Conservation (phyloP, 2,888 invertebrate species). For the Zhuqinia jingwanae region DNA sequence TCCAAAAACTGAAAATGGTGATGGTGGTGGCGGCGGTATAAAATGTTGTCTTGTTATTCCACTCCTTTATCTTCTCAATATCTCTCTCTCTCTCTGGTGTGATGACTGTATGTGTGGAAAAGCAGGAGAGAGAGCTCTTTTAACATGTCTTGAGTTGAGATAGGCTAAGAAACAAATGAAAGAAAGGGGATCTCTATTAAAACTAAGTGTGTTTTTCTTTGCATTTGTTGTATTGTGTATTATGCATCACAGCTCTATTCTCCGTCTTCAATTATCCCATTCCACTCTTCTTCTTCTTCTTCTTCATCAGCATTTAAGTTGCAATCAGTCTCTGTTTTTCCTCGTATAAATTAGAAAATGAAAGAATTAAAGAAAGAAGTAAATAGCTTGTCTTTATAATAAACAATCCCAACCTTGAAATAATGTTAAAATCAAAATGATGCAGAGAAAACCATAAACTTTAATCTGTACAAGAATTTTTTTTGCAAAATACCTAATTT, state of each 20-base stretch:
- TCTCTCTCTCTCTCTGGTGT: constrained; percentile 16
- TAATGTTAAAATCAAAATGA: neutral
- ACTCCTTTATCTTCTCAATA: constrained; percentile 59
- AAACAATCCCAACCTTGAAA: neutral
- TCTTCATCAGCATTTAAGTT: neutral
- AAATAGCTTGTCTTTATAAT: neutral
- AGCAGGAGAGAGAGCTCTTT: no score
- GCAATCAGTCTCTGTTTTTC: constrained; percentile 43
- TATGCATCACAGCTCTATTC: neutral
- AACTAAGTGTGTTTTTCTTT: no score
- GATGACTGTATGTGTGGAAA: no score
- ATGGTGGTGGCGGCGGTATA: no score
- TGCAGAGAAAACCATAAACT: neutral
- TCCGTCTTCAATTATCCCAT: neutral
- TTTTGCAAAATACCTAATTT: no score
- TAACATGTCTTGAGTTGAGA: constrained; percentile 55
- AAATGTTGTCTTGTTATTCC: constrained; percentile 51
- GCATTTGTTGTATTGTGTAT: no score
- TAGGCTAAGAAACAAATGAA: constrained; percentile 50
- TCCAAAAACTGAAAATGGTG: constrained; percentile 55
- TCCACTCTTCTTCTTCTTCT: neutral
- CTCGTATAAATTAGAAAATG: neutral
- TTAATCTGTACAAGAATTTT: neutral
- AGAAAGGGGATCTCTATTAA: neutral
- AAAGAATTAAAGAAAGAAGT: neutral